phyloP scores from a whole-genome alignment of 2,113 vertebrate genomes.

The Alectura lathami region DNA sequence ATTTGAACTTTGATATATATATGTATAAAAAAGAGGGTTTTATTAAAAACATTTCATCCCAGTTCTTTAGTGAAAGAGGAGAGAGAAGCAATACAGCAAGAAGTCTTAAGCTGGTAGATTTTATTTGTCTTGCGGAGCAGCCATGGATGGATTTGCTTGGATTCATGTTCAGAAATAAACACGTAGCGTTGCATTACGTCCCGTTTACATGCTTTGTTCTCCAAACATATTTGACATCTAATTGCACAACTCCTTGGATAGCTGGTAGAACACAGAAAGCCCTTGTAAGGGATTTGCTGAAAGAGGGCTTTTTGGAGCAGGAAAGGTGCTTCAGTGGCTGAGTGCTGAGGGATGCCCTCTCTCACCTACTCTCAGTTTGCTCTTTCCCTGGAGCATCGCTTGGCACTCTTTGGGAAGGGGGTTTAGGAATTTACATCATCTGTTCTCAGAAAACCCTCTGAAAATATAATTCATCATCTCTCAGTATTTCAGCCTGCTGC shows the following conservation, averaged over 20 bases:
- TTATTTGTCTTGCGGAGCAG: background rate
- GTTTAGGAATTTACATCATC: background rate
- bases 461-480: background rate
- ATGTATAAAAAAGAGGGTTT: background rate
- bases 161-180: background rate
- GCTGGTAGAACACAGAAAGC: background rate
- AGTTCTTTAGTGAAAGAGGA: background rate
- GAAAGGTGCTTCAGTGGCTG: background rate
- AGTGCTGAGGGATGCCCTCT: background rate
- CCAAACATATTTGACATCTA: background rate
- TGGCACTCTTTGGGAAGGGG: fast-evolving
- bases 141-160: background rate
- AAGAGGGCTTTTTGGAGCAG: background rate
- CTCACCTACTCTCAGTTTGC: background rate
- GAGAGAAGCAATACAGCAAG: background rate
- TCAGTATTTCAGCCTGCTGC: background rate
- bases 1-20: constrained; percentile 60
- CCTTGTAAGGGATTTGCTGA: background rate
- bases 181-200: background rate
- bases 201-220: background rate
- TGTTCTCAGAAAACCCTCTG: background rate
- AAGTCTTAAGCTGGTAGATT: background rate
- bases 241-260: constrained; percentile 6
- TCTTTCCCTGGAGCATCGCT: background rate
- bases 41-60: constrained; percentile 50